phyloP scores from a whole-genome alignment of 2,888 invertebrate genomes.

The Dinocampus coccinellae region DNA sequence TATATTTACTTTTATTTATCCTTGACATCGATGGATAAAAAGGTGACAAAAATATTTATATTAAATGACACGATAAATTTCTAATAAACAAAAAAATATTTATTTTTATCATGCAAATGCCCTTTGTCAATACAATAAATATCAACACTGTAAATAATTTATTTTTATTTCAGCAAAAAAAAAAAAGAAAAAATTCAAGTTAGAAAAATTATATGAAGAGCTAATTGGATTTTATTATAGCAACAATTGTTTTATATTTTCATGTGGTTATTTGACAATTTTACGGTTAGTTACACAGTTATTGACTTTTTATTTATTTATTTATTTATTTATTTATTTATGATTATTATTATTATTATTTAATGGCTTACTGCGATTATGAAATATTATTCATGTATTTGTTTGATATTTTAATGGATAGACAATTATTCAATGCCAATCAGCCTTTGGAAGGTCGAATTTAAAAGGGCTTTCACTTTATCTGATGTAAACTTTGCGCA shows the following conservation, averaged over 20 bases:
- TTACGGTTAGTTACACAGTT: neutral
- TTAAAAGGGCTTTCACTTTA: neutral
- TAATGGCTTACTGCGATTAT: neutral
- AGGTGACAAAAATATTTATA: conserved; percentile 52
- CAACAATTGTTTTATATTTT: neutral
- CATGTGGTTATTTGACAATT: neutral
- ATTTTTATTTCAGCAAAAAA: too few relatives aligned
- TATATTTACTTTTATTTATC: conserved; percentile 46
- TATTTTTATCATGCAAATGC: neutral
- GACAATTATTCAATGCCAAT: conserved; percentile 3
- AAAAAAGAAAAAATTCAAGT: too few relatives aligned
- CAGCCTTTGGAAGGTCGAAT: neutral
- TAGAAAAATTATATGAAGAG: too few relatives aligned
- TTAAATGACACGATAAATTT: conserved; percentile 25
- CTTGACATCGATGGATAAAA: conserved; percentile 62
- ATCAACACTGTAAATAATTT: neutral
- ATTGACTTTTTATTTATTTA: too few relatives aligned
- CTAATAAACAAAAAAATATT: neutral
- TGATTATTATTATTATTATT: neutral
- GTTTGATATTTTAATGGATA: neutral
- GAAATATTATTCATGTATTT: neutral
- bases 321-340: too few relatives aligned
- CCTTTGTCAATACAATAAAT: neutral
- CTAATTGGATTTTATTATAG: neutral
- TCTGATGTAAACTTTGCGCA: neutral